Conservation (phyloP, 2,113 vertebrate species). For the Mesoclemmys tuberculata region DNA sequence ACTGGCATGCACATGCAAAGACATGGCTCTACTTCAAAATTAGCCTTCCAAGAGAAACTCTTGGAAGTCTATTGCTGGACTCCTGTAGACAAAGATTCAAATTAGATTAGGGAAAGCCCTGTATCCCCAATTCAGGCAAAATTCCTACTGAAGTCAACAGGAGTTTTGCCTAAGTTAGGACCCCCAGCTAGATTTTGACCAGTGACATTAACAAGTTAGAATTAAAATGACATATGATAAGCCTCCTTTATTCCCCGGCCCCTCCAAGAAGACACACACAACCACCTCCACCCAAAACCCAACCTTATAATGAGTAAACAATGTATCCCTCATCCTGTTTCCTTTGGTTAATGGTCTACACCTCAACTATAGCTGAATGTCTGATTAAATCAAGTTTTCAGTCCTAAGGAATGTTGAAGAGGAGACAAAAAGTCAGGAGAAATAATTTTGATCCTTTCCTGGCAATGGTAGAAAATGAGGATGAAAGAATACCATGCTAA, state of each 20-base stretch:
- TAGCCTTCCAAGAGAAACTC: not conserved
- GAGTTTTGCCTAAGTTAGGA: not conserved
- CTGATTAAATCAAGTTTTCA: not conserved
- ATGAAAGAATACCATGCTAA: not conserved
- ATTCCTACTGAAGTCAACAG: not conserved
- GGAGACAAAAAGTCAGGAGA: not conserved
- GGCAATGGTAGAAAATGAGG: not conserved
- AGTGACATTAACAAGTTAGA: not conserved
- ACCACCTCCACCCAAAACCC: not conserved
- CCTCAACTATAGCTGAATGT: not conserved
- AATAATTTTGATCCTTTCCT: not conserved
- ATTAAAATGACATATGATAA: not conserved
- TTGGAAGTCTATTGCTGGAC: not conserved
- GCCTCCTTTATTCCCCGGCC: not conserved
- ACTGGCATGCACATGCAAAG: not conserved
- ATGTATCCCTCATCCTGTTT: not conserved
- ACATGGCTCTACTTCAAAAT: not conserved
- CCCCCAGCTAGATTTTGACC: not conserved
- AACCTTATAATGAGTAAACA: not conserved
- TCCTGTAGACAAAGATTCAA: not conserved
- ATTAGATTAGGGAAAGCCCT: not conserved
- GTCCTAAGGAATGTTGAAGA: not conserved
- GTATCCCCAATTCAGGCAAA: not conserved
- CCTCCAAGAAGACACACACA: not conserved
- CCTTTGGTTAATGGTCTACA: not conserved